Evolutionary conservation across 2,888 invertebrate species (phyloP), one percentile per base, ranked within the genome.

Genomic region (Napeogenes inachia): DNA sequence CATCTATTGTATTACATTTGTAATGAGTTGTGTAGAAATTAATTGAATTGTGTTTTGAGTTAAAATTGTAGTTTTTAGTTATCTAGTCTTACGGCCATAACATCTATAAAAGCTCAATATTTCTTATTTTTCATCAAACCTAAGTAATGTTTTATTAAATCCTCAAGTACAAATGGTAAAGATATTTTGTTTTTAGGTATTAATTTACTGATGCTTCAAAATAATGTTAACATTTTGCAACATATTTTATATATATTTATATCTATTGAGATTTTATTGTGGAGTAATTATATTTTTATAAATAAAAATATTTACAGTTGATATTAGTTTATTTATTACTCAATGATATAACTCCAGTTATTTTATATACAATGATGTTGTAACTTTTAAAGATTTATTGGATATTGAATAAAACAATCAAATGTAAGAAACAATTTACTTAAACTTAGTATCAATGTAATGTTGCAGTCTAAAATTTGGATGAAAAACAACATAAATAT

Each of bases 211-310:
- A 74, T 70, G 75, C 74, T 81, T 68, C 59, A 60, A 65, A 56
- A 62, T 66, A 79, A 76, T 75, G 73, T 79, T 78, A 73, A 71
- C 64, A 75, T 70, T 73, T 74, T 72, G 75, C 72, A 71, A 75
- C 73, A 74, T 71, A 71, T 62, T 56, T 61, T 63, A 68, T 62
- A 21, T 21, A 62, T 46, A 62, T 61, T 59, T 75, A 73, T 85
- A 86, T 88, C 87, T 88, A 80, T 87, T 87, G 88, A 87, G 87
- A 83, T 77, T 80, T 77, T 81, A 81, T 50, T 50, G 50, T 50
- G 50, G 74, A 80, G 77, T 77, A 77, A 78, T 68, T 79, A 71
- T 85, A 82, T 85, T 87, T 87, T 85, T 85, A 74, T 84, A 82
- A 81, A 82, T 83, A 84, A 81, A 76, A 80, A 75, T 75, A 78